A percentile compares a stretch with the other conserved stretches of the same genome.
Evolutionary conservation across 2,113 vertebrate genomes (phyloP).

Genomic region (Marmota monax): DNA sequence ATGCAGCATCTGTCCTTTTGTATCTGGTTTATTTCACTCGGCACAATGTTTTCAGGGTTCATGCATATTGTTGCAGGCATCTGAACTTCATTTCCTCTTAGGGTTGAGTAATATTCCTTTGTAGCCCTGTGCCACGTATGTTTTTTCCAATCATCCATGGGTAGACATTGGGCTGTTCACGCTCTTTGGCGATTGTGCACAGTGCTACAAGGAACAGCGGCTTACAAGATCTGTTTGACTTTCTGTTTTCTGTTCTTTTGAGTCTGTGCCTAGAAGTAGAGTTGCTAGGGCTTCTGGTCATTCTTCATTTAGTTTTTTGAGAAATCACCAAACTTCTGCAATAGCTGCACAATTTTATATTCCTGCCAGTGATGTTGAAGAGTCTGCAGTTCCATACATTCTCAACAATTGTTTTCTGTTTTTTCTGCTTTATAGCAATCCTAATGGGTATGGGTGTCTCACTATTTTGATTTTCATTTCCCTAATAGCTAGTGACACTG

Average conservation of each 20-base stretch:
- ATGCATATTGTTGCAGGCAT: neutral
- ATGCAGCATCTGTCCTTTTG: neutral
- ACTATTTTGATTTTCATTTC: neutral
- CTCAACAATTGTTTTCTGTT: neutral
- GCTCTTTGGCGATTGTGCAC: neutral
- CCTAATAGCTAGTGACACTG: neutral
- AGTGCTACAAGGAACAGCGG: neutral
- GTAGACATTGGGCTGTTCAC: neutral
- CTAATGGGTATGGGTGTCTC: neutral
- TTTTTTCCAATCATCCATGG: neutral
- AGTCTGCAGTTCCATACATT: neutral
- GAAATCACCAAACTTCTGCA: neutral
- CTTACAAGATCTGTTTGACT: no score
- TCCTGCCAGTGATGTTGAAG: neutral
- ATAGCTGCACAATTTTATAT: neutral
- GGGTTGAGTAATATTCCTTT: neutral
- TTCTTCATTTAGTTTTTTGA: neutral
- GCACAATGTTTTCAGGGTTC: neutral
- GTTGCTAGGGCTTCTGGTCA: neutral
- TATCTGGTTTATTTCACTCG: neutral
- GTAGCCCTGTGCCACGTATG: fast-evolving
- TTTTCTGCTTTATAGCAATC: neutral
- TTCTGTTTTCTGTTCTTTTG: neutral
- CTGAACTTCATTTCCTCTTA: neutral
- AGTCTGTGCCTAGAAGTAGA: neutral